Evolutionary conservation across 2,888 invertebrate species (phyloP), one percentile per base, ranked within the genome.

Genomic region (Torymus aiolomorphi): DNA sequence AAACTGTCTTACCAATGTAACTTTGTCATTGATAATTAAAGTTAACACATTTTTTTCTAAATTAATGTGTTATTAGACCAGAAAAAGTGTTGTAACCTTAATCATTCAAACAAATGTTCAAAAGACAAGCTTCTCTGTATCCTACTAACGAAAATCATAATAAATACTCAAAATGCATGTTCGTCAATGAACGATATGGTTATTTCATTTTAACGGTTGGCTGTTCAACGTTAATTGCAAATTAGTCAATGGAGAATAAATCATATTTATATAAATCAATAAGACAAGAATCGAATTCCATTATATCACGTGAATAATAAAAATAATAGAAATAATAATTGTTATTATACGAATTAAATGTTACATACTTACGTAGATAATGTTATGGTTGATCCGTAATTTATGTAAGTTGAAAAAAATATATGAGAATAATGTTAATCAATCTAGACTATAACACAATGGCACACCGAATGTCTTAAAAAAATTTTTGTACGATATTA

Each of bases 401-500:
- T 42, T 8, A 42, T 42, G 42, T 42, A 10, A 42, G 42, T 5
- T 49, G 57, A 18, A 59, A 57, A 70, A 14, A 71, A 57, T 51
- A 51, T 69, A 56, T n/a, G 31, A 10, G 13, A 69, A 52, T 42
- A 42, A 42, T 42, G 14, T 56, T 24, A 69, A 69, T 69, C 42
- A 18, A 69, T 24, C 59, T n/a, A 61, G 49, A 54, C 42, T 31
- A 4, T 54, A 31, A 63, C 54, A 73, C 18, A 66, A 75, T 66
- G 66, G 66, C 66, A 75, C 59, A 66, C 65, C 66, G 57, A 75
- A 66, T 75, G 66, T 75, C 66, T 75, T 75, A 16, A 65, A 73
- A 63, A 65, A 63, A 75, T 20, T 75, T 75, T 75, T 75, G 18
- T 75, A 75, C 74, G 49, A 74, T 56, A 65, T 65, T 63, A 65